Evolutionary conservation across 2,113 vertebrate species (phyloP).

Genomic region (Datnioides undecimradiatus): DNA sequence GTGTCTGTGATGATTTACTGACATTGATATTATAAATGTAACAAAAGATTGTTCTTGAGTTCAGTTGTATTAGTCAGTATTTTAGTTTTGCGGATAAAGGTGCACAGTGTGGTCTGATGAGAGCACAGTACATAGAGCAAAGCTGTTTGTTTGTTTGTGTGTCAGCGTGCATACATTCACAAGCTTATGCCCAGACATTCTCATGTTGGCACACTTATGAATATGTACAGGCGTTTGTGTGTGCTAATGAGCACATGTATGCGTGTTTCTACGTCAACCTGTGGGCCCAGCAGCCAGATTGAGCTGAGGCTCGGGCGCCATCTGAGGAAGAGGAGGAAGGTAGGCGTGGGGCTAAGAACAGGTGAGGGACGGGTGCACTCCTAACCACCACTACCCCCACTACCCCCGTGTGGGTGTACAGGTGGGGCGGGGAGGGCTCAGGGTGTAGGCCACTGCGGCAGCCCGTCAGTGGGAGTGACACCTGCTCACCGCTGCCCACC

Average conservation of each 20-base stretch:
- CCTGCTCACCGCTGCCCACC: slow-evolving; percentile 72
- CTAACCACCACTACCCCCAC: slow-evolving; percentile 25
- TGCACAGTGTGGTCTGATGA: not conserved
- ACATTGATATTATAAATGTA: not conserved
- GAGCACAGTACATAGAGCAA: not conserved
- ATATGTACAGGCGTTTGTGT: slow-evolving; percentile 57
- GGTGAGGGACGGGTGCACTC: slow-evolving; percentile 52
- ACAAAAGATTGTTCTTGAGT: not conserved
- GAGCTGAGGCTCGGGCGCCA: slow-evolving; percentile 57
- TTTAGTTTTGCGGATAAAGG: not conserved
- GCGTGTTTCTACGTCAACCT: slow-evolving; percentile 57
- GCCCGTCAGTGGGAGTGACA: slow-evolving; percentile 81
- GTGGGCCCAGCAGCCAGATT: slow-evolving; percentile 63
- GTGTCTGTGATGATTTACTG: not conserved
- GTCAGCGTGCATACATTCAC: slow-evolving; percentile 39
- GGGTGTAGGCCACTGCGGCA: slow-evolving; percentile 34
- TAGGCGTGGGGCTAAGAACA: slow-evolving; percentile 65
- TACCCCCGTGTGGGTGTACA: slow-evolving; percentile 61
- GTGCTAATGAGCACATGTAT: slow-evolving; percentile 59
- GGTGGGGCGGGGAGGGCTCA: slow-evolving; percentile 48
- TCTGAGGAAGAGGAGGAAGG: slow-evolving; percentile 75
- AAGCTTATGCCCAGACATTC: slow-evolving; percentile 28
- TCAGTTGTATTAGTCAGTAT: not conserved
- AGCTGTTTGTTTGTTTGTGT: slow-evolving; percentile 29
- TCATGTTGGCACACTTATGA: slow-evolving; percentile 53